These are phyloP conservation scores for Augochlorella aurata DNA, from an alignment of 2,888 invertebrate species.

Conservation along the genomic window DNA sequence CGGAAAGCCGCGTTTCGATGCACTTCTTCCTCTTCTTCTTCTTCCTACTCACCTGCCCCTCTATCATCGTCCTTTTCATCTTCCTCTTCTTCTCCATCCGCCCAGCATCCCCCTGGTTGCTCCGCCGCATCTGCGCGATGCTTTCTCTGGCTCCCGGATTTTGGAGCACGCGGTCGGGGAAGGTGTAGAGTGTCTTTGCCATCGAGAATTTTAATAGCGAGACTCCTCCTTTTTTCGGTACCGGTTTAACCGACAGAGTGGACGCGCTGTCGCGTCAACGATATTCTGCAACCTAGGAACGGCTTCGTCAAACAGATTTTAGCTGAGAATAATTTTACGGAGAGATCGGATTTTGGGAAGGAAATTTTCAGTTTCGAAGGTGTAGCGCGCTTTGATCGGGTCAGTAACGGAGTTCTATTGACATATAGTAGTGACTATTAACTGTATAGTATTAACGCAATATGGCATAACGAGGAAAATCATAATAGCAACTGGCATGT, in stretches of 20 bases:
- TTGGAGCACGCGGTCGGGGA: slow-evolving; percentile 34
- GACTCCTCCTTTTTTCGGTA: neutral
- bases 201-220: slow-evolving; percentile 24
- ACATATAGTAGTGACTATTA: no score
- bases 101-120: neutral
- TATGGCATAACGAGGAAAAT: no score
- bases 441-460: no score
- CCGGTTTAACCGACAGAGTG: slow-evolving; percentile 21
- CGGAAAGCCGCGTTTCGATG: neutral
- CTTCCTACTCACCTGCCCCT: no score
- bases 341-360: no score
- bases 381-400: no score
- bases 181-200: slow-evolving; percentile 21
- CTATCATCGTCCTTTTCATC: no score
- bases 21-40: neutral
- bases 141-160: slow-evolving; percentile 20
- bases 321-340: neutral
- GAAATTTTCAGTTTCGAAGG: no score
- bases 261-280: neutral
- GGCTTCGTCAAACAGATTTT: neutral
- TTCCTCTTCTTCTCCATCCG: neutral
- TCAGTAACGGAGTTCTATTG: no score
- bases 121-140: neutral
- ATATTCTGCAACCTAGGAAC: neutral
- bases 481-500: no score